phyloP scores from a whole-genome alignment of 2,888 invertebrate species.

The Gastracanthus pulcherrimus region DNA sequence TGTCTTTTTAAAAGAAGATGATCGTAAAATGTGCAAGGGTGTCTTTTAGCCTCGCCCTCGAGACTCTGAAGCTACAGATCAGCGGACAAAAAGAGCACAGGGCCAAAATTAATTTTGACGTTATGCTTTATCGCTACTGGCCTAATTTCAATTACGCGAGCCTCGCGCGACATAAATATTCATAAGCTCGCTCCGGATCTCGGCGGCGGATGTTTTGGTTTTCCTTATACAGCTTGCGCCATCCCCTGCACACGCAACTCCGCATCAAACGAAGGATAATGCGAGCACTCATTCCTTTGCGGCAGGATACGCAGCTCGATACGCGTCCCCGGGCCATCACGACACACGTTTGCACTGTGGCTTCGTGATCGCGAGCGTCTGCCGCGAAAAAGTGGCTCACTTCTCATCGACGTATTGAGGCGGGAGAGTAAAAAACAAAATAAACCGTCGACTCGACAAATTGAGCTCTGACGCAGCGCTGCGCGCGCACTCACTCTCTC shows the following conservation, averaged over 20 bases:
- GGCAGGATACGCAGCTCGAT: neutral
- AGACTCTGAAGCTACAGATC: neutral
- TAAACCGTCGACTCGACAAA: neutral
- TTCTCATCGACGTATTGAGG: neutral
- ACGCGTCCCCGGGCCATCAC: slow-evolving; percentile 49
- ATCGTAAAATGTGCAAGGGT: neutral
- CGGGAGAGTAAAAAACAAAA: slow-evolving; percentile 9
- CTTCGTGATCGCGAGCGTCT: neutral
- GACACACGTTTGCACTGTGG: slow-evolving; percentile 30
- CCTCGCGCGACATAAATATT: slow-evolving; percentile 44
- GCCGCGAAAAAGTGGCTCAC: neutral
- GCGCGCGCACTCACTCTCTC: no score
- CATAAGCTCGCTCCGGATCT: slow-evolving; percentile 23
- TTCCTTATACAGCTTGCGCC: neutral
- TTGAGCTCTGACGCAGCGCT: no score
- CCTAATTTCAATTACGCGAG: slow-evolving; percentile 56
- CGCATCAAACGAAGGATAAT: slow-evolving; percentile 1
- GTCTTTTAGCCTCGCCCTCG: neutral
- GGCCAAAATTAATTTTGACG: slow-evolving; percentile 44
- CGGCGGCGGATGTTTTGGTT: neutral
- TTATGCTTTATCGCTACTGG: slow-evolving; percentile 53
- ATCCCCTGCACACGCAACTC: neutral
- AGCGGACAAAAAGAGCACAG: slow-evolving; percentile 1
- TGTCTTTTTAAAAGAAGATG: neutral
- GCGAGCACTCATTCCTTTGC: slow-evolving; percentile 2